Percentiles rank a stretch among this genome's conserved stretches.
Evolutionary conservation across 2,888 invertebrate genomes (phyloP).

Genomic region (Folsomia manolachei): DNA sequence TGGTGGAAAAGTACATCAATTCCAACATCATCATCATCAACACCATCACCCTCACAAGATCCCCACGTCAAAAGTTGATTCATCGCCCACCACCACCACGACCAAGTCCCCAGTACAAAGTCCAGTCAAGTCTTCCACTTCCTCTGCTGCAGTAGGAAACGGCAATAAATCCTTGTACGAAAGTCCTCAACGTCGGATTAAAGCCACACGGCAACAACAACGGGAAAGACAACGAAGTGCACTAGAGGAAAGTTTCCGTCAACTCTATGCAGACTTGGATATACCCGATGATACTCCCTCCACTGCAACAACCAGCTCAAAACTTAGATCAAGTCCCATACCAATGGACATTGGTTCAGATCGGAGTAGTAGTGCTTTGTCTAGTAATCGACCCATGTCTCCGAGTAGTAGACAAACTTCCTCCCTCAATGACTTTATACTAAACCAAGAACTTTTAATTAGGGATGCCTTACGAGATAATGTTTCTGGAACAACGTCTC

Average conservation of each 20-base stretch:
- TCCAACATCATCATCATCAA: constrained; percentile 14
- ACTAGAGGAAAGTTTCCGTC: constrained; percentile 48
- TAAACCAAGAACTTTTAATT: constrained; percentile 38
- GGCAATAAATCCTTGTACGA: constrained; percentile 19
- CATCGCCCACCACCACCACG: background rate
- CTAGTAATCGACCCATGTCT: constrained; percentile 42
- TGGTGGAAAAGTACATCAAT: constrained; percentile 24
- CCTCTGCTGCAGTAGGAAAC: background rate
- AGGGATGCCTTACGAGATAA: constrained; percentile 35
- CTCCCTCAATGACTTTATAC: constrained; percentile 37
- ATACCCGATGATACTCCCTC: constrained; percentile 33
- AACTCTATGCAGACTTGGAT: constrained; percentile 45
- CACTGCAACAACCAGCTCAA: constrained; percentile 31
- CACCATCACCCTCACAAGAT: background rate
- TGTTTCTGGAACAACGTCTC: constrained; percentile 34
- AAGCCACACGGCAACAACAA: constrained; percentile 28
- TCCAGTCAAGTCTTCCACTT: background rate
- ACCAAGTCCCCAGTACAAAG: background rate
- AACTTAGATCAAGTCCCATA: constrained; percentile 25
- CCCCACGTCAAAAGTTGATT: background rate
- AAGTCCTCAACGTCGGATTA: constrained; percentile 34
- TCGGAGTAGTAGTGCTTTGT: constrained; percentile 33
- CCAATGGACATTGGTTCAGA: constrained; percentile 39
- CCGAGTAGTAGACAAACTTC: constrained; percentile 40
- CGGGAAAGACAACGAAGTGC: constrained; percentile 40